phyloP scores from a whole-genome alignment of 2,113 vertebrate species.

The Seriola aureovittata region DNA sequence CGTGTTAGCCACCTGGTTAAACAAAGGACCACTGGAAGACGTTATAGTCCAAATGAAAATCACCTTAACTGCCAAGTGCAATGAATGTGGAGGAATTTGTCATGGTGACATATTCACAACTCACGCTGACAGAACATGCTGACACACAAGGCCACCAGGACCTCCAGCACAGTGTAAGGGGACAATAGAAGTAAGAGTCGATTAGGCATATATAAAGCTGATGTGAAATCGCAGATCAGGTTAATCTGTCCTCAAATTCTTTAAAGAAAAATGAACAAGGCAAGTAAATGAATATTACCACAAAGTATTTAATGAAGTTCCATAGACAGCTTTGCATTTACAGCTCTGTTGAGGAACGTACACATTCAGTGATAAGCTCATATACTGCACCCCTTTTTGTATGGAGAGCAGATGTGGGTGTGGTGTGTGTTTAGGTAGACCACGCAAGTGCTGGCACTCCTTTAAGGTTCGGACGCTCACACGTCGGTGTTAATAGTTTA shows the following conservation, averaged over 20 bases:
- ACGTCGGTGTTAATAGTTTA: slow-evolving; percentile 77
- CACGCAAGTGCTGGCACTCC: slow-evolving; percentile 68
- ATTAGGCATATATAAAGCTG: not conserved
- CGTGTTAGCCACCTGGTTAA: slow-evolving; percentile 72
- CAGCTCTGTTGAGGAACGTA: slow-evolving; percentile 20
- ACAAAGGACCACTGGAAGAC: slow-evolving; percentile 66
- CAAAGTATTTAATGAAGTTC: not conserved
- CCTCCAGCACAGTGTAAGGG: not conserved
- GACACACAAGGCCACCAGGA: slow-evolving; percentile 40
- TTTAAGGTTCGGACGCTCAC: slow-evolving; percentile 60
- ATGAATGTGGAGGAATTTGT: slow-evolving; percentile 65
- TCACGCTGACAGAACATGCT: slow-evolving; percentile 27
- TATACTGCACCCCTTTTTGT: slow-evolving; percentile 23
- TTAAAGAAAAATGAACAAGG: not conserved
- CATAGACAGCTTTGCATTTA: slow-evolving; percentile 28
- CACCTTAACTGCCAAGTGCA: slow-evolving; percentile 58
- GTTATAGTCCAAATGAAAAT: slow-evolving; percentile 43
- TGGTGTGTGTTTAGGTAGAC: slow-evolving; percentile 49
- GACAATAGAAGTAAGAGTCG: slow-evolving; percentile 5
- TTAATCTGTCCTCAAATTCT: not conserved
- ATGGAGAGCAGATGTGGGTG: slow-evolving; percentile 64
- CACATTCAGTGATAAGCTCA: slow-evolving; percentile 22
- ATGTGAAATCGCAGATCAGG: not conserved
- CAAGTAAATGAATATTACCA: slow-evolving; percentile 2
- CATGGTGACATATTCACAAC: slow-evolving; percentile 49